phyloP scores from a whole-genome alignment of 2,797 vertebrate genomes.

The Antrozous pallidus region DNA sequence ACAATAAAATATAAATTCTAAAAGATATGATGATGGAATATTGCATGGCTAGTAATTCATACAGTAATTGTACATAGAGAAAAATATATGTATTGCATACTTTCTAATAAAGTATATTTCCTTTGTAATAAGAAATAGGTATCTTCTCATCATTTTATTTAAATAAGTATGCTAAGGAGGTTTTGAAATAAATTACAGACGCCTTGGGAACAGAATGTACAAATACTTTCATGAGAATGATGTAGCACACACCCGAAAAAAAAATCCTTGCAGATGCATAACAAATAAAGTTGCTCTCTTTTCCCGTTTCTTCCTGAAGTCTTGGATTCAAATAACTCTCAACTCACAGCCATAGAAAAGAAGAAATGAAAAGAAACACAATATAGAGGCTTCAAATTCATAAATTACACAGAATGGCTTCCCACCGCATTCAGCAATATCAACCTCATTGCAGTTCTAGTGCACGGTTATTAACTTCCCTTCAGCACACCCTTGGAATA shows the following conservation, averaged over 20 bases:
- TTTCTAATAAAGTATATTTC: constrained; percentile 3
- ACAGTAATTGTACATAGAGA: neutral
- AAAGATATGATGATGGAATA: neutral
- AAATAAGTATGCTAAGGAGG: constrained; percentile 36
- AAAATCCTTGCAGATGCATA: neutral
- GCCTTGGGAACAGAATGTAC: constrained; percentile 41
- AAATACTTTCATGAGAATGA: neutral
- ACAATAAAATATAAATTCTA: constrained; percentile 39
- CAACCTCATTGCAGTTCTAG: constrained; percentile 5
- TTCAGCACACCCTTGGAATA: neutral
- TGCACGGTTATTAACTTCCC: neutral
- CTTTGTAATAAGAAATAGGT: neutral
- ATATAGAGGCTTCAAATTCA: neutral
- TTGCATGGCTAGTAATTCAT: constrained; percentile 9
- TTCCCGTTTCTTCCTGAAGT: constrained; percentile 30
- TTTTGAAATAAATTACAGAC: constrained; percentile 52
- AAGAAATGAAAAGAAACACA: neutral
- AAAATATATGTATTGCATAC: neutral
- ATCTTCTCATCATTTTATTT: constrained; percentile 41
- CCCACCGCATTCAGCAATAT: neutral
- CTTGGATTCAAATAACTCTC: constrained; percentile 1
- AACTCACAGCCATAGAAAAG: constrained; percentile 26
- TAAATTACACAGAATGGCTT: neutral
- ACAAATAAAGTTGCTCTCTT: neutral
- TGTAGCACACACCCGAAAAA: constrained; percentile 13